Conservation (phyloP, 1,140 invertebrate species). For the Cephus cinctus region DNA sequence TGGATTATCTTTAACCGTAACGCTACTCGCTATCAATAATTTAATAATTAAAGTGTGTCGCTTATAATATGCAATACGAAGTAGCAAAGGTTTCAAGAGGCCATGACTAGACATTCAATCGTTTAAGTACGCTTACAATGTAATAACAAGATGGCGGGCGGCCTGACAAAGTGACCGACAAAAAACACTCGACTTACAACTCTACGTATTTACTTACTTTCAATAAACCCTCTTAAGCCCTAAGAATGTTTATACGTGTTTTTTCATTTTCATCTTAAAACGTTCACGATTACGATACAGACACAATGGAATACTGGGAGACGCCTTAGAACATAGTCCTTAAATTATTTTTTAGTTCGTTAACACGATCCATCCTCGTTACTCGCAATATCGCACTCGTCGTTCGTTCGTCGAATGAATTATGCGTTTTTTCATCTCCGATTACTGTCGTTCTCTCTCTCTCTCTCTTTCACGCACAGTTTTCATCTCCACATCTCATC, state of each 20-base stretch:
- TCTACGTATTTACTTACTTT: constrained; percentile 30
- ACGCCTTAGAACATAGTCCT: no score
- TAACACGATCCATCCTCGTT: no score
- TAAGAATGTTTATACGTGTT: constrained; percentile 8
- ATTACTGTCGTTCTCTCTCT: constrained; percentile 4
- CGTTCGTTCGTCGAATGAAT: no score
- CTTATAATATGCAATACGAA: constrained; percentile 30
- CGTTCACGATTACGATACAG: constrained; percentile 31
- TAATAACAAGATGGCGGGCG: constrained; percentile 56
- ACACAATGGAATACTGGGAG: constrained; percentile 36
- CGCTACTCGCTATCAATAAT: no score
- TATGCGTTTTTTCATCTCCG: constrained; percentile 11
- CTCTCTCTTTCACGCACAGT: constrained; percentile 3
- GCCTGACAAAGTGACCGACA: constrained; percentile 49
- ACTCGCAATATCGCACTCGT: no score
- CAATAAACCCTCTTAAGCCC: constrained; percentile 22
- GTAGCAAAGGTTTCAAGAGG: constrained; percentile 49
- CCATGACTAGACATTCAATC: constrained; percentile 58
- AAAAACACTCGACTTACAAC: constrained; percentile 44
- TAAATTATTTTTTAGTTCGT: no score
- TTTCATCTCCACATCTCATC: background rate
- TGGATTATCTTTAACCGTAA: no score
- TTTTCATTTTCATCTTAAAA: constrained; percentile 16
- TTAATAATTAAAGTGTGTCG: no score
- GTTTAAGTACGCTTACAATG: constrained; percentile 46